Percentiles rank a stretch among this genome's conserved stretches.
These are phyloP conservation scores for Mormyrops boulengeri DNA, from an alignment of 2,797 vertebrate species.

Conservation along the genomic window DNA sequence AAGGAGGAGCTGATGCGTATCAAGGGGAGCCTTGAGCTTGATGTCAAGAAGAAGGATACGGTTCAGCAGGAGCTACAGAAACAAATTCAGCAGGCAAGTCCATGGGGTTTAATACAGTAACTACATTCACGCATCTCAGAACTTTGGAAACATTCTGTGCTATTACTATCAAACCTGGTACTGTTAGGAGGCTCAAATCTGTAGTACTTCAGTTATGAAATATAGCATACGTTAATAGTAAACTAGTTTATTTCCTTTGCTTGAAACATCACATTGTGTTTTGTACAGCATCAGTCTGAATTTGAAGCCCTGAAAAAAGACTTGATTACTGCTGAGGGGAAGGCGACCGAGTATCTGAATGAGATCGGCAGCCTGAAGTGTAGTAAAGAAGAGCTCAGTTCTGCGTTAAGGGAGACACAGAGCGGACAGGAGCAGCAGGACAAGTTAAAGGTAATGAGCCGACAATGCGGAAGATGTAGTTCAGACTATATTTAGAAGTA, in stretches of 20 bases:
- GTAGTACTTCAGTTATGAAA: not conserved
- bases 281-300: slow-evolving; percentile 46
- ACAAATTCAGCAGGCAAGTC: slow-evolving; percentile 33
- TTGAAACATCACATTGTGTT: not conserved
- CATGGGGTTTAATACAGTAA: not conserved
- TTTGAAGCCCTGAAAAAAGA: slow-evolving; percentile 44
- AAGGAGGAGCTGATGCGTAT: slow-evolving; percentile 44
- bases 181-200: not conserved
- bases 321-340: slow-evolving; percentile 39
- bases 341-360: slow-evolving; percentile 40
- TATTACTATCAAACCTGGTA: not conserved
- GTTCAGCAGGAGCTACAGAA: slow-evolving; percentile 38
- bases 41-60: slow-evolving; percentile 37
- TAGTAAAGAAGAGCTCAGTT: slow-evolving; percentile 46
- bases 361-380: slow-evolving; percentile 53
- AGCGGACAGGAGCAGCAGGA: slow-evolving; percentile 41
- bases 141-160: not conserved
- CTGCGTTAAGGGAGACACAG: slow-evolving; percentile 43
- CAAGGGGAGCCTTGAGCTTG: slow-evolving; percentile 39
- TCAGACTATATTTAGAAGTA: not conserved
- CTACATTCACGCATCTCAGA: not conserved
- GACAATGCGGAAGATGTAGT: not conserved
- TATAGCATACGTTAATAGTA: not conserved
- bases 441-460: slow-evolving; percentile 47
- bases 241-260: not conserved